A percentile compares a stretch with the other conserved stretches of the same genome.
Evolutionary conservation across 2,888 invertebrate genomes (phyloP).

Genomic region (Drosophila gaucha): DNA sequence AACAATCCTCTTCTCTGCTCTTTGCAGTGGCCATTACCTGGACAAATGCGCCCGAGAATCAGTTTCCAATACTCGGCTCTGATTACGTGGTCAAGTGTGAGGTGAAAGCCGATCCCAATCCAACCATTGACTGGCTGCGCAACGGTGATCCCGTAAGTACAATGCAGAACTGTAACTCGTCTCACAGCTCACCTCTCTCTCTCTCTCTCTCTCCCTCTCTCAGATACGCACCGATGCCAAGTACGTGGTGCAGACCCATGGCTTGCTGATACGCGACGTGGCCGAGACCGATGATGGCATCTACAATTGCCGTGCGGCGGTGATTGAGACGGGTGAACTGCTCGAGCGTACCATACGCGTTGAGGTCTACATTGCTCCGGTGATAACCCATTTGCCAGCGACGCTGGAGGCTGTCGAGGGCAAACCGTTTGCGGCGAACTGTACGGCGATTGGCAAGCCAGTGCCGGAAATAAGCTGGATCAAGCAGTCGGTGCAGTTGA

Average conservation of each 20-base stretch:
- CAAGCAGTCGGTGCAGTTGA: conserved; percentile 89
- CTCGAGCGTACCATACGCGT: conserved; percentile 91
- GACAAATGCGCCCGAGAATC: conserved; percentile 93
- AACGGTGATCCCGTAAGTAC: conserved; percentile 89
- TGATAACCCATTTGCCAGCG: conserved; percentile 88
- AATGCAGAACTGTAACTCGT: not conserved
- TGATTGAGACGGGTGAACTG: conserved; percentile 92
- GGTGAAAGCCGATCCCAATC: conserved; percentile 93
- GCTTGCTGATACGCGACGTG: conserved; percentile 91
- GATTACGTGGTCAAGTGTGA: conserved; percentile 92
- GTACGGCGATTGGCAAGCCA: conserved; percentile 93
- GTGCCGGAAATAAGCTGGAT: conserved; percentile 94
- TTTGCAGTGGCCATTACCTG: conserved; percentile 92
- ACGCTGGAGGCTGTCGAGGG: conserved; percentile 91
- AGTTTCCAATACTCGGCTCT: conserved; percentile 91
- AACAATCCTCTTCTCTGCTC: not conserved
- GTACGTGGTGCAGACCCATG: conserved; percentile 91
- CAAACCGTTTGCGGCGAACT: conserved; percentile 90
- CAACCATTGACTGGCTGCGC: conserved; percentile 94
- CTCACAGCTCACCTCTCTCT: not conserved
- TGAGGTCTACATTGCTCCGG: conserved; percentile 91
- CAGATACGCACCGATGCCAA: conserved; percentile 89
- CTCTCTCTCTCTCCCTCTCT: not conserved
- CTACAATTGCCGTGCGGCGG: conserved; percentile 95
- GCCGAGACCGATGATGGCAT: conserved; percentile 93